Percentiles rank a stretch among this genome's conserved stretches.
These are phyloP conservation scores for Dendrocopos noguchii DNA, from an alignment of 2,113 vertebrate genomes.

Conservation along the genomic window DNA sequence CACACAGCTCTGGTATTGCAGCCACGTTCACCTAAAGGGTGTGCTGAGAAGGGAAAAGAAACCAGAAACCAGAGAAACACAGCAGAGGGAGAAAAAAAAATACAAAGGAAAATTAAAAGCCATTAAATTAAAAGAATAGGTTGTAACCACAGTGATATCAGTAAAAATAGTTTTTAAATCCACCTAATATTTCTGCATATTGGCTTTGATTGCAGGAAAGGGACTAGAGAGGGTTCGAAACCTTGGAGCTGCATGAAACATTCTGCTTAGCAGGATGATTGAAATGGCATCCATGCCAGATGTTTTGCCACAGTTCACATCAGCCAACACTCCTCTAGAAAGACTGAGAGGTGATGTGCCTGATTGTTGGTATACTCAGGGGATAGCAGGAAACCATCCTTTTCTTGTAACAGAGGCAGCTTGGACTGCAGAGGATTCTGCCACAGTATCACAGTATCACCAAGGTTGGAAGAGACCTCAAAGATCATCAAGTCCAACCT, in stretches of 20 bases:
- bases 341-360: not conserved
- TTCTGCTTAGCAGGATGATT: not conserved
- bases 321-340: not conserved
- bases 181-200: not conserved
- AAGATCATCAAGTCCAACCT: too few species aligned
- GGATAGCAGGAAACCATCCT: rapidly evolving
- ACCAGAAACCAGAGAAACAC: not conserved
- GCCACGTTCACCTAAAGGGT: not conserved
- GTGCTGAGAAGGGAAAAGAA: not conserved
- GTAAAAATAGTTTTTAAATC: rapidly evolving
- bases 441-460: too few species aligned
- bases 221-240: not conserved
- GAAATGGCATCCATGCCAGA: rapidly evolving
- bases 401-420: not conserved
- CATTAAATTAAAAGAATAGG: not conserved
- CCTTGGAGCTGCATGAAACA: rapidly evolving
- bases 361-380: too few species aligned
- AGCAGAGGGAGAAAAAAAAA: not conserved
- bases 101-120: not conserved
- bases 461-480: too few species aligned
- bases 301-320: not conserved
- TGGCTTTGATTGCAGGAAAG: not conserved
- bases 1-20: not conserved
- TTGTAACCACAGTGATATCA: not conserved
- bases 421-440: not conserved